phyloP scores from a whole-genome alignment of 2,113 vertebrate species.

The Laterallus jamaicensis region DNA sequence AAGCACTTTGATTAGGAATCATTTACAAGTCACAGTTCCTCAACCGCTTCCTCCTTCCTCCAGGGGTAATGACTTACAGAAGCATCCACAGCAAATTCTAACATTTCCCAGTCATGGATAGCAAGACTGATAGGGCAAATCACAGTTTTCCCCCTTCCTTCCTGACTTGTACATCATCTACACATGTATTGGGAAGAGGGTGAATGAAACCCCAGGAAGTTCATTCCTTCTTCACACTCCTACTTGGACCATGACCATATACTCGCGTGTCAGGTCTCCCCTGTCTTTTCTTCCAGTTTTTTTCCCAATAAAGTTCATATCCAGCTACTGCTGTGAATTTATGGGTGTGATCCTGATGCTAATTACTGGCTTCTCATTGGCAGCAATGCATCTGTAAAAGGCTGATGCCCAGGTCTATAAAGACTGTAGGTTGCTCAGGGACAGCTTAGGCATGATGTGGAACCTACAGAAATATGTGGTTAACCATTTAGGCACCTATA shows the following conservation, averaged over 20 bases:
- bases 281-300: not conserved
- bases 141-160: not conserved
- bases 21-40: not conserved
- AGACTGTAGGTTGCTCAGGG: not conserved
- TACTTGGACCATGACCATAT: not conserved
- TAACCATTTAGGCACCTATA: not conserved
- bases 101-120: not conserved
- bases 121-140: not conserved
- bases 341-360: not conserved
- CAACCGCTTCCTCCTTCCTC: constrained; percentile 5
- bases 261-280: not conserved
- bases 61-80: not conserved
- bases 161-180: not conserved
- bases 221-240: not conserved
- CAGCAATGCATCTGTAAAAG: not conserved
- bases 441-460: not conserved
- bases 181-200: not conserved
- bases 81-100: not conserved
- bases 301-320: not conserved
- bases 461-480: not conserved
- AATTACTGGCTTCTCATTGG: not conserved
- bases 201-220: not conserved
- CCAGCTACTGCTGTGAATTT: not conserved
- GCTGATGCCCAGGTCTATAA: not conserved
- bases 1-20: constrained; percentile 15